These are phyloP conservation scores for Microplitis mediator DNA, from an alignment of 1,140 invertebrate species.

Conservation along the genomic window DNA sequence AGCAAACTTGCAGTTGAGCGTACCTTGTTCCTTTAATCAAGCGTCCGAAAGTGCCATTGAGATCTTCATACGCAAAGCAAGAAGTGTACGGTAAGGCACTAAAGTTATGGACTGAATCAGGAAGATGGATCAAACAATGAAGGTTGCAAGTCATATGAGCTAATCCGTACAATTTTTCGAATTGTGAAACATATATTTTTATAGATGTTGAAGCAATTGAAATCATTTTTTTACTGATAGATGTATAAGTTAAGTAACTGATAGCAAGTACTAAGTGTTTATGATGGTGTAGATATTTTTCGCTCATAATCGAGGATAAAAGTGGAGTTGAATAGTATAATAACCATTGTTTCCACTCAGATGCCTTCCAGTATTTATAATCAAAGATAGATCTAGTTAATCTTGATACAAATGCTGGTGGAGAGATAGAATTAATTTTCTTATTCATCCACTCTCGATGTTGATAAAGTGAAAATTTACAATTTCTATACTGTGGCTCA, in stretches of 20 bases:
- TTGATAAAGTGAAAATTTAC: background rate
- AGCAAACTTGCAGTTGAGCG: conserved; percentile 22
- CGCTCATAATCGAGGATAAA: too few species aligned
- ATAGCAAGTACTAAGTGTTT: background rate
- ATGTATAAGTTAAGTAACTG: background rate
- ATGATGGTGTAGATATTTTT: background rate
- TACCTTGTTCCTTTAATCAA: conserved; percentile 31
- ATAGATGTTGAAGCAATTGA: background rate
- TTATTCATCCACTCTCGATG: background rate
- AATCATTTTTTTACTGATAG: background rate
- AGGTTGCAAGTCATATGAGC: background rate
- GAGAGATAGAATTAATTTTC: background rate
- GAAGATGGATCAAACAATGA: background rate
- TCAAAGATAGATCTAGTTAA: background rate
- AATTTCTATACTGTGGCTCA: background rate
- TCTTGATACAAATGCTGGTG: background rate
- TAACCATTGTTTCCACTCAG: too few species aligned
- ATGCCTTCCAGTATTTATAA: too few species aligned
- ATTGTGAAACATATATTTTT: background rate
- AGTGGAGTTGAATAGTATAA: too few species aligned
- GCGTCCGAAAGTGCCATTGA: conserved; percentile 29
- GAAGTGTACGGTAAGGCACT: conserved; percentile 2
- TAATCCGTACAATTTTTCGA: background rate
- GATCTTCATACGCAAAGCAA: conserved; percentile 29
- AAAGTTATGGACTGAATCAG: background rate